phyloP scores from a whole-genome alignment of 2,888 invertebrate genomes.

The Patella depressa region DNA sequence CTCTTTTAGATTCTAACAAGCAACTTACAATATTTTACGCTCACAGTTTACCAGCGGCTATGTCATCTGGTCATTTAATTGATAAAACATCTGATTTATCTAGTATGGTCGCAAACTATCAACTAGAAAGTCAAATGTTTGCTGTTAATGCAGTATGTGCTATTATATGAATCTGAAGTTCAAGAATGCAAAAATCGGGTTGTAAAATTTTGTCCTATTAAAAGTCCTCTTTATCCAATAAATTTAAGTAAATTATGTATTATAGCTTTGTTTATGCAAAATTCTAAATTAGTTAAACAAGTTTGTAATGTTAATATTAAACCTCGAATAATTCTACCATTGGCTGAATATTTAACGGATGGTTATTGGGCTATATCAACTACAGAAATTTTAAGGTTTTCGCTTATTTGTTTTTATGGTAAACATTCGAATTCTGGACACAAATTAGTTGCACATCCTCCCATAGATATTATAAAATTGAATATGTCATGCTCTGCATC shows the following conservation, averaged over 20 bases:
- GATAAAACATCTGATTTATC: neutral
- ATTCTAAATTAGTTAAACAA: neutral
- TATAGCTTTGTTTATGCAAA: neutral
- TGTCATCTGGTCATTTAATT: neutral
- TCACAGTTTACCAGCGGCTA: neutral
- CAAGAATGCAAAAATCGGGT: neutral
- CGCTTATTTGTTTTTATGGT: neutral
- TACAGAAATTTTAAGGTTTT: neutral
- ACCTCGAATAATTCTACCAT: neutral
- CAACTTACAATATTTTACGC: neutral
- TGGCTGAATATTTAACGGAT: neutral
- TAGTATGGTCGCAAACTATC: neutral
- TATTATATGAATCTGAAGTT: neutral
- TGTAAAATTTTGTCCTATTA: neutral
- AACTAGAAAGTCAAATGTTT: neutral
- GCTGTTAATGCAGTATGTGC: neutral
- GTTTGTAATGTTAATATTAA: neutral
- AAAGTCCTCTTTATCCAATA: neutral
- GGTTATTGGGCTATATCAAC: neutral
- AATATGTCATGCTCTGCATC: slow-evolving; percentile 6
- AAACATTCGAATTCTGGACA: neutral
- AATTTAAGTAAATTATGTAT: neutral
- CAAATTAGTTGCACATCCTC: neutral
- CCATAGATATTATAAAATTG: neutral
- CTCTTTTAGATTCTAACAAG: neutral